Base-by-base conservation (phyloP, 2,113 vertebrate genomes). In the Microcebus ravelobensis region DNA sequence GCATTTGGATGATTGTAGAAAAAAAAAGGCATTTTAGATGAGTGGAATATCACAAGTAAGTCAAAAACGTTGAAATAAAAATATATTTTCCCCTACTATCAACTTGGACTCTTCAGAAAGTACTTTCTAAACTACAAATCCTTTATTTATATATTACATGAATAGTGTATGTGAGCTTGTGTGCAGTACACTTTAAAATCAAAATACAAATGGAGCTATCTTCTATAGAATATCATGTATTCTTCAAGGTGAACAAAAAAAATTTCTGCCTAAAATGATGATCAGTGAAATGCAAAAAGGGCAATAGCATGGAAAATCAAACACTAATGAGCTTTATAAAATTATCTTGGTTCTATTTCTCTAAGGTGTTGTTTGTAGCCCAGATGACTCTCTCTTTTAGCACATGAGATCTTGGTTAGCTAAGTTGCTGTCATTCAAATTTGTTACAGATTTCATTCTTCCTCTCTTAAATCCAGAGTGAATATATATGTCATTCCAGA, bases 211-310 rank as follows among this genome's bases (percentile, higher is more conserved):
- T 42, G 42, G 31, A 82, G 57, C 2, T 61, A 5, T 86, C 34
- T 73, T 82, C 50, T 88, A 59, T 34, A 89, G 82, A 83, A 57
- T 59, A 59, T 63, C 50, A n/a, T 48, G 48, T 87, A 70, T 87
- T 94, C 42, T 27, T 98, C 84, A 95, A 95, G 91, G 57, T 88
- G 59, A 96, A 92, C 45, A 91, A 94, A 94, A 93, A 93, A 95
- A 96, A 65, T 50, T 50, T 87, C 81, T 90, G 34, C 48, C 86
- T 86, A 94, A 89, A 77, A 74, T 91, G 31, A 65, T 96, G 68
- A 65, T 86, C 73, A 76, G 42, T 92, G 81, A 95, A 95, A 91
- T 84, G 79, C 36, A 90, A 71, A 90, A 84, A 82, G 67, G 63
- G 82, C 71, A 77, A 20, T 55, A 67, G 25, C 52, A 88, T 95